Evolutionary conservation across 2,888 invertebrate species (phyloP), one percentile per base, ranked within the genome.

Genomic region (Drosophila ochracea): DNA sequence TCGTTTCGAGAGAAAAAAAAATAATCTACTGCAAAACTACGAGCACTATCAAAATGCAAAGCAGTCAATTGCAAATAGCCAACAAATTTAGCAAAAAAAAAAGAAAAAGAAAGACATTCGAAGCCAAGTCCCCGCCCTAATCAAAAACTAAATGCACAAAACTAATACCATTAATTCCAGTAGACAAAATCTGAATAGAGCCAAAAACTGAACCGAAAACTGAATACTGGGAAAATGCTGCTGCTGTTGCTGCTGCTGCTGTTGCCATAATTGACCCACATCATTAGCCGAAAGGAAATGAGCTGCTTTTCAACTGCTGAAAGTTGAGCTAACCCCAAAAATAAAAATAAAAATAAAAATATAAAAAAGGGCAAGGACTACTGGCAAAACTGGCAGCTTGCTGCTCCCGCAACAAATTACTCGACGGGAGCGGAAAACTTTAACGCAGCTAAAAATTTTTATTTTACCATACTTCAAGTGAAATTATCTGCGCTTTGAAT

Each of bases 91-190:
- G 31, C 47, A 59, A 58, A 54, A 67, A 59, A 54, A 19, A 50
- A 35, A 13, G 41, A 64, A 41, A 16, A 35, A 39, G 13, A 7
- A 21, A 47, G 6, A 47, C 53, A 59, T 61, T 60, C 16, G 63
- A 64, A 50, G 63, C 63, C 50, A 53, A 73, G 71, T 72, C 70
- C 69, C 75, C 58, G 80, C 73, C 82, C 83, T 89, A 89, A 87
- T 84, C 84, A 89, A 84, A 84, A 84, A 87, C 90, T 88, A 84
- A 84, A 84, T 89, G 84, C 90, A 84, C 83, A 88, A 86, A 86
- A 90, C 90, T 86, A 86, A 86, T 88, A 86, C 85, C 89, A 86
- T 86, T 90, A 90, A 86, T 90, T 86, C 90, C 85, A 90, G 86
- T 90, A 86, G 90, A 90, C 89, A 88, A 81, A 88, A 90, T 86